Conservation (phyloP, 2,888 invertebrate species). For the Pocota personata region DNA sequence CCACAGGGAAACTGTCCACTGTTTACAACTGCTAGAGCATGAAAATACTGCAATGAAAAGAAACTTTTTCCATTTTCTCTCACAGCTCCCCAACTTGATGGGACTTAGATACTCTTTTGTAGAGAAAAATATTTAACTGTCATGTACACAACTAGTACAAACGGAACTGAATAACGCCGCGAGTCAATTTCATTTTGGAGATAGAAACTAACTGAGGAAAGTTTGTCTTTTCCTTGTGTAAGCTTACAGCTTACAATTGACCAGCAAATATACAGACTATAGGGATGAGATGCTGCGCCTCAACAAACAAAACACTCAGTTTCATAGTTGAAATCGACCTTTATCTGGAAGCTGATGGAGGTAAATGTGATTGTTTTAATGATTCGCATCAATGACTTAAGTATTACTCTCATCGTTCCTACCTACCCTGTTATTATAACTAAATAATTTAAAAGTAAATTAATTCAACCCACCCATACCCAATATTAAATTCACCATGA, state of each 20-base stretch:
- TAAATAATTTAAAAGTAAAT: neutral
- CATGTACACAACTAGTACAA: neutral
- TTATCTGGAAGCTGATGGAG: no score
- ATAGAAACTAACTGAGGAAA: neutral
- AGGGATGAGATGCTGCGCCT: no score
- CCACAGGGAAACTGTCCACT: neutral
- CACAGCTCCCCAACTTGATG: neutral
- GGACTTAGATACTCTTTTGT: neutral
- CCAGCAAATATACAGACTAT: neutral
- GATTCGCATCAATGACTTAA: neutral
- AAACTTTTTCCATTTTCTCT: conserved; percentile 1
- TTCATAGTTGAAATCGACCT: no score
- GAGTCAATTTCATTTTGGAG: neutral
- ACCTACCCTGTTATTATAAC: neutral
- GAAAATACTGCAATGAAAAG: neutral
- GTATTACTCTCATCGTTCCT: neutral
- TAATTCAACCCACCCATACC: neutral
- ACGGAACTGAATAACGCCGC: neutral
- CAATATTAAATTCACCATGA: conserved; percentile 7
- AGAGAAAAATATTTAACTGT: neutral
- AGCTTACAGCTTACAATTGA: neutral
- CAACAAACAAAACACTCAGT: no score
- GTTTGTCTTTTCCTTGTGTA: neutral
- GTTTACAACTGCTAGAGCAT: neutral
- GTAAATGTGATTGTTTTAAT: no score